A percentile compares a stretch with the other conserved stretches of the same genome.
These are phyloP conservation scores for Eristalinus aeneus DNA, from an alignment of 2,888 invertebrate genomes.

Conservation along the genomic window DNA sequence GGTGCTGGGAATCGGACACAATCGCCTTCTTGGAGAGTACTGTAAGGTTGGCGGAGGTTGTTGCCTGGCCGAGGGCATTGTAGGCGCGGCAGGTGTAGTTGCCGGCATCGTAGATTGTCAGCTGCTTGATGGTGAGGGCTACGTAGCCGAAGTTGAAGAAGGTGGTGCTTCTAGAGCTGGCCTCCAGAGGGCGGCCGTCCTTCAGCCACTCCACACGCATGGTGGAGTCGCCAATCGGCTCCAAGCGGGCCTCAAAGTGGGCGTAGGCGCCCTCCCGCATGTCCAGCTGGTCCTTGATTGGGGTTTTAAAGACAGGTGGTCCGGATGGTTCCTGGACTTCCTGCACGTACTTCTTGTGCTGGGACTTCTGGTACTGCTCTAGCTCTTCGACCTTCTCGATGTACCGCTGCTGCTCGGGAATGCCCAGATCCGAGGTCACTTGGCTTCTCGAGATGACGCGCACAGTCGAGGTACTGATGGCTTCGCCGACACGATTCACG, in stretches of 20 bases:
- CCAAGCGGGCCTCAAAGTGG: conserved; percentile 96
- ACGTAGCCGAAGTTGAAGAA: conserved; percentile 98
- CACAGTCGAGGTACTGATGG: conserved; percentile 90
- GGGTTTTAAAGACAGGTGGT: conserved; percentile 93
- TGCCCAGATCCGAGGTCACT: conserved; percentile 92
- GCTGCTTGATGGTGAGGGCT: conserved; percentile 94
- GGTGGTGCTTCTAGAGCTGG: conserved; percentile 94
- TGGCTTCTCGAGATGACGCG: conserved; percentile 89
- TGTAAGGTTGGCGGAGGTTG: conserved; percentile 89
- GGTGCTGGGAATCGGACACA: conserved; percentile 94
- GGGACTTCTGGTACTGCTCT: conserved; percentile 90
- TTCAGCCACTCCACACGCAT: conserved; percentile 96
- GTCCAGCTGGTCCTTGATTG: conserved; percentile 92
- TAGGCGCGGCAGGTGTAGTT: conserved; percentile 93
- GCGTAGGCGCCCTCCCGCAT: conserved; percentile 96
- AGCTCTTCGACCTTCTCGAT: conserved; percentile 95
- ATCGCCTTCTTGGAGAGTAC: conserved; percentile 93
- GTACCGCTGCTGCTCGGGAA: conserved; percentile 94
- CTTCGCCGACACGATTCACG: conserved; percentile 94
- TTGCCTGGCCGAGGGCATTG: conserved; percentile 92
- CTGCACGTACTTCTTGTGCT: conserved; percentile 89
- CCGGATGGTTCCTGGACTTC: conserved; percentile 90
- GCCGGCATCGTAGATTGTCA: conserved; percentile 94
- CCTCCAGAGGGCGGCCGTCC: conserved; percentile 94
- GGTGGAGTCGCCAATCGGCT: conserved; percentile 95